Percentiles rank a stretch among this genome's conserved stretches.
Evolutionary conservation across 2,797 vertebrate genomes (phyloP).

Genomic region (Danio choprae): DNA sequence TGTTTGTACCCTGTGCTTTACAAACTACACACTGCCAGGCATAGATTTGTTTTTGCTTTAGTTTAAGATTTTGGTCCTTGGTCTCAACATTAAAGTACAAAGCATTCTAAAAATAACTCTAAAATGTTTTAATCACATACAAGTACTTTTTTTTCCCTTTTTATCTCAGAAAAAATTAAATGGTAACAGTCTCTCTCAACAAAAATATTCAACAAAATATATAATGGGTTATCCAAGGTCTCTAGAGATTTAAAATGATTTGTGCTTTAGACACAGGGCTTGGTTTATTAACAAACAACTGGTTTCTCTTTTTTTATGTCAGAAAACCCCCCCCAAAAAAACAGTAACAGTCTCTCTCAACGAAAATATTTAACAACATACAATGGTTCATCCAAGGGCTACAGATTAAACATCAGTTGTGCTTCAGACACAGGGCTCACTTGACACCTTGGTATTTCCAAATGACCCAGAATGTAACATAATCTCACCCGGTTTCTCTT

Average conservation of each 20-base stretch:
- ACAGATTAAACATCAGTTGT: slow-evolving; percentile 73
- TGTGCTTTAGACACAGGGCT: slow-evolving; percentile 70
- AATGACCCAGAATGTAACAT: slow-evolving; percentile 75
- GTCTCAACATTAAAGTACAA: slow-evolving; percentile 82
- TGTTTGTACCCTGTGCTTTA: slow-evolving; percentile 79
- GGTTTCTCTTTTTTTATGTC: slow-evolving; percentile 61
- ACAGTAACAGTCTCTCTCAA: slow-evolving; percentile 82
- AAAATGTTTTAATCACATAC: slow-evolving; percentile 81
- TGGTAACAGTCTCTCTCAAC: slow-evolving; percentile 82
- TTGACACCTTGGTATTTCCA: slow-evolving; percentile 72
- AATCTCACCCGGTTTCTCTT: slow-evolving; percentile 70
- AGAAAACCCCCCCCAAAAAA: slow-evolving; percentile 79
- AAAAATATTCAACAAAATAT: slow-evolving; percentile 74
- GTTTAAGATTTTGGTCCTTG: slow-evolving; percentile 84
- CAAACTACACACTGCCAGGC: slow-evolving; percentile 76
- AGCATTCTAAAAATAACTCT: slow-evolving; percentile 86
- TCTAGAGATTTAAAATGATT: slow-evolving; percentile 71
- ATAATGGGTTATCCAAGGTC: slow-evolving; percentile 75
- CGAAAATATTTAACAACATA: slow-evolving; percentile 75
- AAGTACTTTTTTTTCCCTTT: slow-evolving; percentile 65
- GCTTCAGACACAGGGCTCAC: slow-evolving; percentile 64
- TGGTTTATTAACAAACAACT: slow-evolving; percentile 79
- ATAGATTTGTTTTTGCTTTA: slow-evolving; percentile 80
- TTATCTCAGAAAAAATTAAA: slow-evolving; percentile 75
- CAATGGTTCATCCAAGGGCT: slow-evolving; percentile 75